These are phyloP conservation scores for Trichoplusia ni DNA, from an alignment of 1,140 invertebrate genomes.

Conservation along the genomic window DNA sequence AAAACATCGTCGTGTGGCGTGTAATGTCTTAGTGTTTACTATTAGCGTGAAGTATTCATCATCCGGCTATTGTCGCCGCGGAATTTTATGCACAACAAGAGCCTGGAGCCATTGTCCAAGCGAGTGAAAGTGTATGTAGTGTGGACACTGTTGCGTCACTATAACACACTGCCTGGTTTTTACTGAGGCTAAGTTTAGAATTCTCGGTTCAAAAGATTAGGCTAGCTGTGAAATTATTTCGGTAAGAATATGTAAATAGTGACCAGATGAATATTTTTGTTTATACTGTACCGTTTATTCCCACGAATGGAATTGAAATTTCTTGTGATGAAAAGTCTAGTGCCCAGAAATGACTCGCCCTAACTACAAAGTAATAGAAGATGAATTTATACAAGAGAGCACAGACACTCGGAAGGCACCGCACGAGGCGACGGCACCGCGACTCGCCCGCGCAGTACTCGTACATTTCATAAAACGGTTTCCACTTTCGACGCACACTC, in stretches of 20 bases:
- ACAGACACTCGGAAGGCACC: too few species aligned
- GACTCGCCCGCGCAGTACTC: background rate
- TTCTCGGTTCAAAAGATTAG: too few species aligned
- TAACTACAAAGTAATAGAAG: too few species aligned
- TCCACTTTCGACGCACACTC: slow-evolving; percentile 30
- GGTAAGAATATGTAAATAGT: too few species aligned
- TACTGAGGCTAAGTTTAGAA: background rate
- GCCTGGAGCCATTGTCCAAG: slow-evolving; percentile 16
- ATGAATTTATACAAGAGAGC: too few species aligned
- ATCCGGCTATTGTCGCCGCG: slow-evolving; percentile 17
- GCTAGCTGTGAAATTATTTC: too few species aligned
- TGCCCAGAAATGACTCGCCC: too few species aligned
- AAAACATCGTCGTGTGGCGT: slow-evolving; percentile 12
- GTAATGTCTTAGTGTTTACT: background rate
- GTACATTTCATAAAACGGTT: slow-evolving; percentile 25
- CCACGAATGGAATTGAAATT: too few species aligned
- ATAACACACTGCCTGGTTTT: background rate
- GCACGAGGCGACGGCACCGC: too few species aligned
- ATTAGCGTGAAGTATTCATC: background rate
- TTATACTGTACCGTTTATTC: too few species aligned
- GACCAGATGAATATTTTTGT: too few species aligned
- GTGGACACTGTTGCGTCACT: slow-evolving; percentile 14
- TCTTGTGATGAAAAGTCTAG: too few species aligned
- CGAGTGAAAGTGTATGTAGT: slow-evolving; percentile 15
- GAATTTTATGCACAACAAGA: slow-evolving; percentile 26